phyloP scores from a whole-genome alignment of 1,140 invertebrate species.

The Spodoptera frugiperda region DNA sequence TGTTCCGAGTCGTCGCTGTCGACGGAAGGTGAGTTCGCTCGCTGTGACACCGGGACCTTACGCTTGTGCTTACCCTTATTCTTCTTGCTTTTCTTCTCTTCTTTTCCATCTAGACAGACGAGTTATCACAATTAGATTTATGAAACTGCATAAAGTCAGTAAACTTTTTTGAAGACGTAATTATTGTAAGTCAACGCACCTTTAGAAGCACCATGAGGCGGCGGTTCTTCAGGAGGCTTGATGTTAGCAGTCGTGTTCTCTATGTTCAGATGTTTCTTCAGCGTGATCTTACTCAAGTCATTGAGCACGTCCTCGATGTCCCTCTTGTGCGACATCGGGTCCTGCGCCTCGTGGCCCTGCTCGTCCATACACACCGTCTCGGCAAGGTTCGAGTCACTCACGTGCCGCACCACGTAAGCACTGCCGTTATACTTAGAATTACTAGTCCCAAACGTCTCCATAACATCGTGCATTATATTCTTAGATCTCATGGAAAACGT shows the following conservation, averaged over 20 bases:
- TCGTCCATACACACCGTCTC: conserved; percentile 67
- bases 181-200: conserved; percentile 50
- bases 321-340: conserved; percentile 71
- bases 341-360: conserved; percentile 67
- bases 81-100: conserved; percentile 76
- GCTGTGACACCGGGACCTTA: conserved; percentile 59
- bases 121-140: not conserved
- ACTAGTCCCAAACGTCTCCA: conserved; percentile 80
- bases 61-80: conserved; percentile 72
- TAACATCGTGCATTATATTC: conserved; percentile 82
- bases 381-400: conserved; percentile 70
- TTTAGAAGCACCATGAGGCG: conserved; percentile 59
- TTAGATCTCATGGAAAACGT: conserved; percentile 74
- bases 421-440: conserved; percentile 70
- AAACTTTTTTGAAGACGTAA: too few species aligned
- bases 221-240: conserved; percentile 75
- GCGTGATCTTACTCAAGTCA: conserved; percentile 81
- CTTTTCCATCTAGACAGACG: conserved; percentile 54
- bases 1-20: conserved; percentile 80
- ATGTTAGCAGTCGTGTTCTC: conserved; percentile 83
- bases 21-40: conserved; percentile 59
- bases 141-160: not conserved
- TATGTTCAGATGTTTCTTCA: conserved; percentile 81
- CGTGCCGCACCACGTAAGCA: conserved; percentile 77
- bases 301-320: conserved; percentile 83